phyloP scores from a whole-genome alignment of 2,888 invertebrate species.

The Mechanitis messenoides region DNA sequence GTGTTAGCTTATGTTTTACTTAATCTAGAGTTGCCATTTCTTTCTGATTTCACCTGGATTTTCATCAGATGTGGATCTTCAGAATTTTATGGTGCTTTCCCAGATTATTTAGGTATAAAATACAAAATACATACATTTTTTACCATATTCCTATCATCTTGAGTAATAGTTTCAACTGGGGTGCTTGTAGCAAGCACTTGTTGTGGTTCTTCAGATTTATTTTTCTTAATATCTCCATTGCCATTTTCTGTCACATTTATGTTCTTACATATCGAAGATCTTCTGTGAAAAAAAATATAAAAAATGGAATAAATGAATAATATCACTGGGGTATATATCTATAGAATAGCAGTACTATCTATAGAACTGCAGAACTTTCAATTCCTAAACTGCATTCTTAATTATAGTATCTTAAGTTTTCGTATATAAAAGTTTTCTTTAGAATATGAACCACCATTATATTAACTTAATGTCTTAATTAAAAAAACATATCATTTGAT shows the following conservation, averaged over 20 bases:
- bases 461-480: constrained; percentile 23
- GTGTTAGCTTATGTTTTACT: too few relatives aligned
- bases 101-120: too few relatives aligned
- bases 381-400: too few relatives aligned
- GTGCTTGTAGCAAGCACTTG: constrained; percentile 22
- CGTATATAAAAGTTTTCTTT: not conserved
- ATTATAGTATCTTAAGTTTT: not conserved
- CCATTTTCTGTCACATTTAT: constrained; percentile 46
- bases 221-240: constrained; percentile 33
- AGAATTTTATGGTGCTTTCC: too few relatives aligned
- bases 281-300: constrained; percentile 36
- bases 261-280: constrained; percentile 61
- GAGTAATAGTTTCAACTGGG: constrained; percentile 33
- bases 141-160: constrained; percentile 58
- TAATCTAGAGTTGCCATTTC: too few relatives aligned
- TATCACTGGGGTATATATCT: too few relatives aligned
- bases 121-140: constrained; percentile 52
- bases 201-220: constrained; percentile 37
- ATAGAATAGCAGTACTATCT: too few relatives aligned
- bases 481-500: constrained; percentile 19
- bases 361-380: too few relatives aligned
- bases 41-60: too few relatives aligned
- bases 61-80: too few relatives aligned
- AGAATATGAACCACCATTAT: constrained; percentile 1
- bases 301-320: not conserved